These are phyloP conservation scores for Eufriesea mexicana DNA, from an alignment of 1,140 invertebrate genomes.

Conservation along the genomic window DNA sequence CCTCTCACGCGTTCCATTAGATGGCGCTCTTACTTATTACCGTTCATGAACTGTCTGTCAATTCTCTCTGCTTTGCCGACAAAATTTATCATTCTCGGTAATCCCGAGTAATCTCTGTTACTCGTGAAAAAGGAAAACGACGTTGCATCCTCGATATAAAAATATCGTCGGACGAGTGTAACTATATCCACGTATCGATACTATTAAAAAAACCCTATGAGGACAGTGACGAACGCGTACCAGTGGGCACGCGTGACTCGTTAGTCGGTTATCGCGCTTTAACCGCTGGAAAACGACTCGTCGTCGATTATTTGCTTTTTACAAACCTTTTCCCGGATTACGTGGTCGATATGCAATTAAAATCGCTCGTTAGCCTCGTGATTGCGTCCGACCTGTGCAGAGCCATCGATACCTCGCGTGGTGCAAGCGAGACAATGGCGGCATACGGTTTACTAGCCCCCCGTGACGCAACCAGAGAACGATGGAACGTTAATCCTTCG, in stretches of 20 bases:
- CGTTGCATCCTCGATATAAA: too few relatives aligned
- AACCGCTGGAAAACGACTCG: not conserved
- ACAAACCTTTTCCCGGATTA: slow-evolving; percentile 2
- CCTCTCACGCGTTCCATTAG: too few relatives aligned
- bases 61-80: too few relatives aligned
- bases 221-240: slow-evolving; percentile 12
- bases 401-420: slow-evolving; percentile 40
- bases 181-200: not conserved
- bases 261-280: slow-evolving; percentile 21
- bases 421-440: not conserved
- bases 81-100: too few relatives aligned
- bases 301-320: slow-evolving; percentile 2
- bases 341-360: slow-evolving; percentile 56
- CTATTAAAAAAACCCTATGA: not conserved
- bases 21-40: too few relatives aligned
- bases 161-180: not conserved
- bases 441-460: not conserved
- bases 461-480: not conserved
- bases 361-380: slow-evolving; percentile 50
- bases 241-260: not conserved
- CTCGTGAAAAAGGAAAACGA: too few relatives aligned
- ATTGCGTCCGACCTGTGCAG: slow-evolving; percentile 10
- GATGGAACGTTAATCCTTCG: not conserved
- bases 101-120: too few relatives aligned
- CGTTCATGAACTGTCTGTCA: too few relatives aligned